Conservation (phyloP, 30 jellyfish, hydroid and myxozoan species). For the Rhopilema esculentum region DNA sequence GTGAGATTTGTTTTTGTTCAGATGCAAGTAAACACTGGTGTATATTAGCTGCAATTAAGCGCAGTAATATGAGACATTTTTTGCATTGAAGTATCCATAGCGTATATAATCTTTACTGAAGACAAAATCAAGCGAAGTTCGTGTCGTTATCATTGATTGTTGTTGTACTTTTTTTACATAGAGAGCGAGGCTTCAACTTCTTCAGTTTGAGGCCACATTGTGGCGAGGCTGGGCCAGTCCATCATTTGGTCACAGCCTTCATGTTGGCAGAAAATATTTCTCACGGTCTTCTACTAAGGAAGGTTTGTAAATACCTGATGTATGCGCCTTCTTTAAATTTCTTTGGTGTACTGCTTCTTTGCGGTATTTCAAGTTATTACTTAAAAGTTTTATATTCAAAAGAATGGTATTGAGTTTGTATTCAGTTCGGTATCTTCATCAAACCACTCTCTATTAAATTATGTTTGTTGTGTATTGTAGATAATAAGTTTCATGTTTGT, state of each 20-base stretch:
- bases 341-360: background rate
- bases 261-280: slow-evolving; percentile 98
- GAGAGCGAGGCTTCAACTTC: slow-evolving; percentile 88
- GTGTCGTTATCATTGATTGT: background rate
- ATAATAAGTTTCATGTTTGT: too few species aligned
- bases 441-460: too few species aligned
- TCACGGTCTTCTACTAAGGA: slow-evolving; percentile 92
- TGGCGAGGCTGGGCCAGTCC: slow-evolving; percentile 99
- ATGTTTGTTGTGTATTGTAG: too few species aligned
- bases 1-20: slow-evolving; percentile 43
- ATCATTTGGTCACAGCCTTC: slow-evolving; percentile 93
- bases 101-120: background rate
- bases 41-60: too few species aligned
- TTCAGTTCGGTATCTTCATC: too few species aligned
- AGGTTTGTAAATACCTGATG: slow-evolving; percentile 56
- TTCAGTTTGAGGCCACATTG: slow-evolving; percentile 97
- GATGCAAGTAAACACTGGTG: too few species aligned
- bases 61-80: too few species aligned
- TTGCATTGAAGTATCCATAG: too few species aligned
- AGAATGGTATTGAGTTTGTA: too few species aligned
- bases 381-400: too few species aligned
- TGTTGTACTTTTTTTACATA: background rate
- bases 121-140: background rate
- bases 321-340: background rate
- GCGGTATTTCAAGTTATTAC: too few species aligned